Base-by-base conservation (phyloP, 2,888 invertebrate species). In the Eristalinus sepulchralis region DNA sequence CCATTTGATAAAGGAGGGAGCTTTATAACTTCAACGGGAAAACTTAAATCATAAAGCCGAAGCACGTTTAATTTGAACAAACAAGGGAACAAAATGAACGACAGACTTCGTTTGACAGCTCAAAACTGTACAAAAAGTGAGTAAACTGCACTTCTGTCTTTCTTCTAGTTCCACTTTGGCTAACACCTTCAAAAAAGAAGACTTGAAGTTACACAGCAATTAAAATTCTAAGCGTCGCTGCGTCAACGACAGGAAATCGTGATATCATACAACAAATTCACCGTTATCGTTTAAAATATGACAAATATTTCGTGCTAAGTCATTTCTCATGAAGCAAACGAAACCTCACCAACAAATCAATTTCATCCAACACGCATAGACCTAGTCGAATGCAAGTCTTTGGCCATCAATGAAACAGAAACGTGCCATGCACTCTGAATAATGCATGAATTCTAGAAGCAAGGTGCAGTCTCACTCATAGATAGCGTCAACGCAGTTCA, bases 381-480 rank as follows among this genome's bases (percentile, higher is more conserved):
- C 17, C 47, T 8, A 47, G 47, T 47, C 47, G 17, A 47, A 17
- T 17, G 47, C 47, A 47, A 17, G 47, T 17, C 47, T 47, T 47
- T 47, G 17, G 47, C 47, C 67, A 81, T 85, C 68, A 47, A 59
- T 72, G 72, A 66, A 85, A 77, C 47, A 68, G 60, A 77, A 75
- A 75, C 53, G 64, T 62, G 64, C 59, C 39, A n/a, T 75, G 24
- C 57, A 60, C 24, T 20, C 9, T 85, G 81, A 85, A 85, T 85
- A 77, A 85, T 81, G 71, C 76, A 85, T 85, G 63, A 81, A 59
- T 77, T 77, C 81, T 47, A 36, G 13, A 85, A 80, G 71, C 31
- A 63, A 81, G 84, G 81, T 85, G 81, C 84, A 85, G 76, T 77
- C 53, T 10, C 33, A 63, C 31, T 2, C 71, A 72, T 27, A 57